Percentiles rank a stretch among this genome's conserved stretches.
phyloP scores from a whole-genome alignment of 1,140 invertebrate species.

The Aphelenchoides besseyi region DNA sequence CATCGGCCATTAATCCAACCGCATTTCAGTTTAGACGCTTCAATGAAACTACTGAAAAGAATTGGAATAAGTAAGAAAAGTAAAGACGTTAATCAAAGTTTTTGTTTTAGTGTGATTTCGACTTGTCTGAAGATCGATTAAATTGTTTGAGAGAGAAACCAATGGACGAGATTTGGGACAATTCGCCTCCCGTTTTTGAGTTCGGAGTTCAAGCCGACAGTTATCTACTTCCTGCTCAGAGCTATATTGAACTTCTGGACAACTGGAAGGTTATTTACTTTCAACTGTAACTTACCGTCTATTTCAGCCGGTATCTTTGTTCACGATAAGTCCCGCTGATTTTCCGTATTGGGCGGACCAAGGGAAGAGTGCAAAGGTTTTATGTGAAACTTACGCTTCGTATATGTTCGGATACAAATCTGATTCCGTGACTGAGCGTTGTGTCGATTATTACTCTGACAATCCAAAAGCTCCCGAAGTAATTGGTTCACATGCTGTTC shows the following conservation, averaged over 20 bases:
- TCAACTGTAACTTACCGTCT: not conserved
- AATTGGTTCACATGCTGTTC: not conserved
- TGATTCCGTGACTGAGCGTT: not conserved
- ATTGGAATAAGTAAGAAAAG: not conserved
- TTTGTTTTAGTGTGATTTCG: not conserved
- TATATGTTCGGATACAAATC: constrained; percentile 12
- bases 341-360: not conserved
- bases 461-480: not conserved
- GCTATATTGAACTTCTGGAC: not conserved
- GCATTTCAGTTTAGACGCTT: not conserved
- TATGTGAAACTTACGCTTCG: not conserved
- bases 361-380: not conserved
- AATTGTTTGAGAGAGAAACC: not conserved
- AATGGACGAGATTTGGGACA: not conserved
- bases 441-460: not conserved
- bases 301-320: not conserved
- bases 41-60: not conserved
- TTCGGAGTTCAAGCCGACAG: not conserved
- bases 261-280: constrained; percentile 4
- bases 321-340: not conserved
- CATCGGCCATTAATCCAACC: not conserved
- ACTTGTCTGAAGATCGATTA: not conserved
- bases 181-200: not conserved
- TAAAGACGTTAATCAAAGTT: not conserved
- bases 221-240: not conserved